A percentile compares a stretch with the other conserved stretches of the same genome.
Evolutionary conservation across 2,797 vertebrate genomes (phyloP).

Genomic region (Pangasius larnaudii): DNA sequence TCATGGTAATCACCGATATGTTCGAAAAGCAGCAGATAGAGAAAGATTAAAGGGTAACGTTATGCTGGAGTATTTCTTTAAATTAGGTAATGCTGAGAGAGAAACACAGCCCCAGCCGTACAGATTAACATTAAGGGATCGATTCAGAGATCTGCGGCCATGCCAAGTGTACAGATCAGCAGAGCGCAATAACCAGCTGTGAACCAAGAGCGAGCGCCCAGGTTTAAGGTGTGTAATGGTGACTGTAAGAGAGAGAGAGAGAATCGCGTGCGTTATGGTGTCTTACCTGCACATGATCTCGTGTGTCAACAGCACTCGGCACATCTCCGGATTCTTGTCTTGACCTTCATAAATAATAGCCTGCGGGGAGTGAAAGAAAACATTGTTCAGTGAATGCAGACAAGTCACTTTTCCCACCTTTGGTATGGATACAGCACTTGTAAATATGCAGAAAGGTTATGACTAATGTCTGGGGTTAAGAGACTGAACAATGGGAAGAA

Average conservation of each 20-base stretch:
- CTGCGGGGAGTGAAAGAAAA: slow-evolving; percentile 63
- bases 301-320: slow-evolving; percentile 95
- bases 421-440: background rate
- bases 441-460: slow-evolving; percentile 34
- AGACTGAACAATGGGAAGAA: slow-evolving; percentile 39
- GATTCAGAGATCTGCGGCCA: slow-evolving; percentile 13
- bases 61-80: background rate
- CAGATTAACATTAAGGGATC: slow-evolving; percentile 39
- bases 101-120: background rate
- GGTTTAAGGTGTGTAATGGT: slow-evolving; percentile 49
- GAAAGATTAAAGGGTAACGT: background rate
- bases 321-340: slow-evolving; percentile 99
- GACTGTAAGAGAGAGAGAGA: slow-evolving; percentile 2
- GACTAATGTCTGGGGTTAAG: slow-evolving; percentile 32
- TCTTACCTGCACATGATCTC: slow-evolving; percentile 98
- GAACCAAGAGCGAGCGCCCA: slow-evolving; percentile 8
- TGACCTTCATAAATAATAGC: slow-evolving; percentile 97
- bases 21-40: background rate
- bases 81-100: background rate
- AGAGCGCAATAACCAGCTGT: slow-evolving; percentile 37
- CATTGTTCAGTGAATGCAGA: slow-evolving; percentile 32
- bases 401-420: slow-evolving; percentile 17
- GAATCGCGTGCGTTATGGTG: background rate
- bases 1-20: background rate
- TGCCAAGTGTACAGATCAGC: slow-evolving; percentile 39